Evolutionary conservation across 2,113 vertebrate species (phyloP).

Genomic region (Lethenteron reissneri): DNA sequence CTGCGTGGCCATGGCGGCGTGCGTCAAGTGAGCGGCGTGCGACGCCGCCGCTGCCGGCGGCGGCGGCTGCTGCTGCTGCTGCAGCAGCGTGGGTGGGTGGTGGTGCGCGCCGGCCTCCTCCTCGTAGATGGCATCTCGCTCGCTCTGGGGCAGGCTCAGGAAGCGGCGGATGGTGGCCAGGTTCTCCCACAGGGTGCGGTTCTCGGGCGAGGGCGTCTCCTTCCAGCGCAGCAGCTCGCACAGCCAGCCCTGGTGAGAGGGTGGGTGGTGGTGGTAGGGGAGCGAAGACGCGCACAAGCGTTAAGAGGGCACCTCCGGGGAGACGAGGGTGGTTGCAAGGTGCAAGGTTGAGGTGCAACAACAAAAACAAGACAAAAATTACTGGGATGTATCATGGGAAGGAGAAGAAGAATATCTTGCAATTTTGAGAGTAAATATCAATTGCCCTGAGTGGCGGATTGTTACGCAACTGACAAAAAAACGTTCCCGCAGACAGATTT

Average conservation of each 20-base stretch:
- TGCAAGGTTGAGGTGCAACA: too few relatives aligned
- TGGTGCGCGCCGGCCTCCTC: conserved; percentile 39
- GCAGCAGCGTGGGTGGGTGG: not conserved
- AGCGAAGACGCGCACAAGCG: too few relatives aligned
- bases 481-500: too few relatives aligned
- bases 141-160: conserved; percentile 54
- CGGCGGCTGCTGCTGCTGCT: not conserved
- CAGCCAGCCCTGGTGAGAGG: conserved; percentile 52
- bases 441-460: too few relatives aligned
- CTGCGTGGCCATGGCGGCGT: not conserved
- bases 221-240: conserved; percentile 96
- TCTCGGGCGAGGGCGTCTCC: conserved; percentile 85
- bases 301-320: too few relatives aligned
- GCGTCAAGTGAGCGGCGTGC: not conserved
- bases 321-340: too few relatives aligned
- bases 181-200: conserved; percentile 96
- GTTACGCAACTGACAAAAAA: too few relatives aligned
- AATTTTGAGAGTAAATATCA: too few relatives aligned
- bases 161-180: conserved; percentile 93
- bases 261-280: too few relatives aligned
- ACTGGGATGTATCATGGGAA: too few relatives aligned
- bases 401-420: too few relatives aligned
- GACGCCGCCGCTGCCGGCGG: not conserved
- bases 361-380: too few relatives aligned
- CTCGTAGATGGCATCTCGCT: conserved; percentile 76